Percentiles rank a stretch among this genome's conserved stretches.
phyloP scores from a whole-genome alignment of 2,113 vertebrate genomes.

The Opisthocomus hoazin region DNA sequence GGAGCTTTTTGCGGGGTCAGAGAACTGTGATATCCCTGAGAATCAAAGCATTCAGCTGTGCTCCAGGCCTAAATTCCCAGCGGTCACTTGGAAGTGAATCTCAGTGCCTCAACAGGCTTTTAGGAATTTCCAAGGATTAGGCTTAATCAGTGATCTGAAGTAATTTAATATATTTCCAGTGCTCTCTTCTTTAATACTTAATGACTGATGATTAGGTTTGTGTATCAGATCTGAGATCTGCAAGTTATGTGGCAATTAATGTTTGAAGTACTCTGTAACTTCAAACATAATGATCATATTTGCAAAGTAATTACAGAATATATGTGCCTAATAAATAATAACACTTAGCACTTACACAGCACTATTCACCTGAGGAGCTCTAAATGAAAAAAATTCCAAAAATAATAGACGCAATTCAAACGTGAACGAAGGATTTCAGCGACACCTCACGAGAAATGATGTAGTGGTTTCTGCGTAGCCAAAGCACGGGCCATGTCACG shows the following conservation, averaged over 20 bases:
- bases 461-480: neutral
- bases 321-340: slow-evolving; percentile 33
- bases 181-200: slow-evolving; percentile 51
- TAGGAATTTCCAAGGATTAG: slow-evolving; percentile 11
- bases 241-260: slow-evolving; percentile 58
- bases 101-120: neutral
- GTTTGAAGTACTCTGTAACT: slow-evolving; percentile 40
- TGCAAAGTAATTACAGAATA: slow-evolving; percentile 30
- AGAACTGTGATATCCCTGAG: neutral
- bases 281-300: slow-evolving; percentile 39
- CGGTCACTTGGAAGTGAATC: neutral
- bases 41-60: neutral
- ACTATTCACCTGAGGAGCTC: slow-evolving; percentile 1
- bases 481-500: accelerated
- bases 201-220: slow-evolving; percentile 57
- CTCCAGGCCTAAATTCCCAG: neutral
- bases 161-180: slow-evolving; percentile 61
- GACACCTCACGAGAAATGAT: neutral
- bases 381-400: neutral
- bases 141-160: slow-evolving; percentile 25
- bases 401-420: neutral
- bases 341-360: neutral
- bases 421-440: neutral
- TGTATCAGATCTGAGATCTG: slow-evolving; percentile 51
- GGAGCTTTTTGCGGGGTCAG: neutral